Base-by-base conservation (phyloP, 2,888 invertebrate genomes). In the Pedicia rivosa region DNA sequence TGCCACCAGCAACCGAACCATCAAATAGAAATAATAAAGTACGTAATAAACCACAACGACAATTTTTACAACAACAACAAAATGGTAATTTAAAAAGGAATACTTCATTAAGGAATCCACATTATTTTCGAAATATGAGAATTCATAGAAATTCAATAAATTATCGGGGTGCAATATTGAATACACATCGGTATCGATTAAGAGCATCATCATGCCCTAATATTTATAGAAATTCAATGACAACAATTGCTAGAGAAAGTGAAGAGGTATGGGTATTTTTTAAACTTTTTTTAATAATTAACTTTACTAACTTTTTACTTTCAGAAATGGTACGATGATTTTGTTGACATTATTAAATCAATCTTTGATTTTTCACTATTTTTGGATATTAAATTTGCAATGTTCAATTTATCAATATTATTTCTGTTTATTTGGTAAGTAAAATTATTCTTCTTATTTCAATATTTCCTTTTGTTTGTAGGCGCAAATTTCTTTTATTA, bases 401-500 rank as follows among this genome's bases (percentile, higher is more conserved):
- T 84, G 31, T 73, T 91, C 53, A 83, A 84, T 38, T 53, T 88
- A 12, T 84, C 90, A 37, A 91, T 90, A 45, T 76, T 90, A 47
- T 67, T 91, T 37, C 69, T 94, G 36, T 94, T 92, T 62, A 76
- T 81, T 50, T 91, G 90, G 83, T 86, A 78, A 66, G 91, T 92
- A 55, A 79, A 88, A 35, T 84, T 86, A 7, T 90, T n/a, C n/a
- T n/a, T n/a, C n/a, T n/a, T n/a, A n/a, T n/a, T n/a, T n/a, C n/a
- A n/a, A n/a, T n/a, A n/a, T n/a, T n/a, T n/a, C n/a, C n/a, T n/a
- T n/a, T n/a, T n/a, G n/a, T n/a, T n/a, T n/a, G n/a, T n/a, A n/a
- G n/a, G n/a, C n/a, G n/a, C n/a, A n/a, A n/a, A n/a, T n/a, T n/a
- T n/a, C n/a, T n/a, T n/a, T n/a, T n/a, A n/a, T n/a, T n/a, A n/a